These are phyloP conservation scores for Willowsia nigromaculata DNA, from an alignment of 2,888 invertebrate genomes.

Conservation along the genomic window DNA sequence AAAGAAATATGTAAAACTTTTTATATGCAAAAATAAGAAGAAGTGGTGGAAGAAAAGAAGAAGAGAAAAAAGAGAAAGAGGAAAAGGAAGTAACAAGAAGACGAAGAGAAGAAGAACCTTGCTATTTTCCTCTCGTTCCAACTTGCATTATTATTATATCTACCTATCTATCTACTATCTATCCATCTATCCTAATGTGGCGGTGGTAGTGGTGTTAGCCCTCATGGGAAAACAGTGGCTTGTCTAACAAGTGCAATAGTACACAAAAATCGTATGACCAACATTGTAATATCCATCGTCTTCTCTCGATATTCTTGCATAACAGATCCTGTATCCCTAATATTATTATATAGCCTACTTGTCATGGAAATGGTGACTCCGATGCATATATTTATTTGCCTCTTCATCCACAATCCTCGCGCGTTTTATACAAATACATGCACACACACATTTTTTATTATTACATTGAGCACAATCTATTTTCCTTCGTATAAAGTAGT, in stretches of 20 bases:
- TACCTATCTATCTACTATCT: constrained; percentile 8
- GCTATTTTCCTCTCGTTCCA: constrained; percentile 31
- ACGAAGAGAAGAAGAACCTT: constrained; percentile 20
- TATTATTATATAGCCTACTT: constrained; percentile 23
- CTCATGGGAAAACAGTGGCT: constrained; percentile 57
- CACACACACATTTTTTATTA: constrained; percentile 16
- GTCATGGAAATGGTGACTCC: constrained; percentile 45
- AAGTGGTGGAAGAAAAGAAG: constrained; percentile 16
- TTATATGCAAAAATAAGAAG: constrained; percentile 38
- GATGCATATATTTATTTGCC: constrained; percentile 28
- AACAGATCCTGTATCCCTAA: neutral
- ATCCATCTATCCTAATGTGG: constrained; percentile 18
- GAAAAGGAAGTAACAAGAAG: constrained; percentile 34
- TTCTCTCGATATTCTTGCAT: neutral
- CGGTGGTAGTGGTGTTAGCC: constrained; percentile 23
- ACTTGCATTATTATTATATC: constrained; percentile 30
- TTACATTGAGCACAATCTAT: constrained; percentile 18
- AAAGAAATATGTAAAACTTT: constrained; percentile 65
- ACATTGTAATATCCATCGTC: constrained; percentile 58
- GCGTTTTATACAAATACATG: neutral
- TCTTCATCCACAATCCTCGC: neutral
- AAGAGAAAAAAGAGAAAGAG: constrained; percentile 23
- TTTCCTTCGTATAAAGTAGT: neutral
- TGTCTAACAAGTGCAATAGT: constrained; percentile 67
- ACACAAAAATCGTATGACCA: constrained; percentile 67